Conservation (phyloP, 2,888 invertebrate genomes). For the Apoda limacodes region DNA sequence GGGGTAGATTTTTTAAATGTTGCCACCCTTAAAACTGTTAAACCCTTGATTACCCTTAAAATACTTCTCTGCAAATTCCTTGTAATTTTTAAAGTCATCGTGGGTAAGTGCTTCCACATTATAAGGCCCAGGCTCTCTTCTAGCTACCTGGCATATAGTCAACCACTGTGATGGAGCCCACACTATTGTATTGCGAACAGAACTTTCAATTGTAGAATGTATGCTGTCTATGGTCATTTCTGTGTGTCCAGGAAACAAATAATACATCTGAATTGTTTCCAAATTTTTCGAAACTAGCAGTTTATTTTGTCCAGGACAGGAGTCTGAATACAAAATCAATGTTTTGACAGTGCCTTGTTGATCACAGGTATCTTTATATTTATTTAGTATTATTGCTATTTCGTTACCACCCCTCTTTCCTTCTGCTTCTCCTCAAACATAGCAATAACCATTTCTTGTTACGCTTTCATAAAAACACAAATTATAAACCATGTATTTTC, state of each 20-base stretch:
- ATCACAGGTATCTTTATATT: constrained; percentile 15
- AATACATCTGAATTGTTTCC: constrained; percentile 21
- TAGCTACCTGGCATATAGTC: constrained; percentile 9
- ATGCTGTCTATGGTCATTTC: constrained; percentile 18
- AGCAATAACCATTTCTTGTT: constrained; percentile 5
- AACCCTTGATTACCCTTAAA: too few relatives aligned
- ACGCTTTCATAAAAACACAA: constrained; percentile 15
- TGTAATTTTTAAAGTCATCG: constrained; percentile 5
- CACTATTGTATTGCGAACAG: constrained; percentile 12
- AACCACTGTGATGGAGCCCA: constrained; percentile 18
- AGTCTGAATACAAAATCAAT: constrained; percentile 16
- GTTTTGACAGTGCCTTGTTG: constrained; percentile 9
- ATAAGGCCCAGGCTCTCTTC: constrained; percentile 7
- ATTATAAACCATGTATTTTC: constrained; percentile 19
- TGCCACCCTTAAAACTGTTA: too few relatives aligned
- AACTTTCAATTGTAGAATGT: constrained; percentile 15
- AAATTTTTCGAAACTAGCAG: too few relatives aligned
- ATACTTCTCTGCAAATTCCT: too few relatives aligned
- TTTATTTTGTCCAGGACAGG: constrained; percentile 18
- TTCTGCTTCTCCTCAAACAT: constrained; percentile 1
- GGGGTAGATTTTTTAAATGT: too few relatives aligned
- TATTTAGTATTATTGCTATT: constrained; percentile 14
- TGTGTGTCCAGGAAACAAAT: constrained; percentile 19
- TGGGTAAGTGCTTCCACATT: constrained; percentile 5
- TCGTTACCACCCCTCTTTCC: constrained; percentile 14